phyloP scores from a whole-genome alignment of 2,113 vertebrate species.

The Brienomyrus longianalis region DNA sequence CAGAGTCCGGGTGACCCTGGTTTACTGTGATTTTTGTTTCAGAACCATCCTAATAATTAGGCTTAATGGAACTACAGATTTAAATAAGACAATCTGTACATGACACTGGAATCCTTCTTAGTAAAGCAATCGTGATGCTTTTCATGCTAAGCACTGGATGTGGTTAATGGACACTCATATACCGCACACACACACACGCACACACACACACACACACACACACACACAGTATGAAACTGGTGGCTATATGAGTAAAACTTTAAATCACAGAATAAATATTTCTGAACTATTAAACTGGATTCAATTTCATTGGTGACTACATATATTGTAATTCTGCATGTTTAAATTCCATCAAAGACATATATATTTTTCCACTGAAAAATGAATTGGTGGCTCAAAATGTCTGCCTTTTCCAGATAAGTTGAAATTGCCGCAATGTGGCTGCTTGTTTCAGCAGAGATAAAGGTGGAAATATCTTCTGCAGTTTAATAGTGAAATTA shows the following conservation, averaged over 20 bases:
- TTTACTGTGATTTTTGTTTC: not conserved
- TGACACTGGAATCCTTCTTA: not conserved
- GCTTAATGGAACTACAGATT: not conserved
- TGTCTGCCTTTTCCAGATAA: not conserved
- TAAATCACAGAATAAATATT: not conserved
- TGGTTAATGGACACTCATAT: not conserved
- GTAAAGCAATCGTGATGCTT: not conserved
- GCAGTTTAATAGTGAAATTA: not conserved
- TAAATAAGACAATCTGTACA: not conserved
- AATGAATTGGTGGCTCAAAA: not conserved
- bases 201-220: not conserved
- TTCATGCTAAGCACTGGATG: not conserved
- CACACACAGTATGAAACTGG: not conserved
- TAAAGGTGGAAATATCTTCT: not conserved
- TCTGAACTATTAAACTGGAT: not conserved
- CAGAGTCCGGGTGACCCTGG: not conserved
- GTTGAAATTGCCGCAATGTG: not conserved
- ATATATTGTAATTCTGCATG: not conserved
- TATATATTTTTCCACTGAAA: not conserved
- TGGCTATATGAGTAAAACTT: not conserved
- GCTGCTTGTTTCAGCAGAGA: constrained; percentile 21
- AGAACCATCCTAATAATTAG: not conserved
- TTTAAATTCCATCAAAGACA: not conserved
- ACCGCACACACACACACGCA: not conserved
- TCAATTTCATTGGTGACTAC: not conserved